Percentiles rank a stretch among this genome's conserved stretches.
Evolutionary conservation across 2,797 vertebrate species (phyloP).

Genomic region (Thripadectes ignobilis): DNA sequence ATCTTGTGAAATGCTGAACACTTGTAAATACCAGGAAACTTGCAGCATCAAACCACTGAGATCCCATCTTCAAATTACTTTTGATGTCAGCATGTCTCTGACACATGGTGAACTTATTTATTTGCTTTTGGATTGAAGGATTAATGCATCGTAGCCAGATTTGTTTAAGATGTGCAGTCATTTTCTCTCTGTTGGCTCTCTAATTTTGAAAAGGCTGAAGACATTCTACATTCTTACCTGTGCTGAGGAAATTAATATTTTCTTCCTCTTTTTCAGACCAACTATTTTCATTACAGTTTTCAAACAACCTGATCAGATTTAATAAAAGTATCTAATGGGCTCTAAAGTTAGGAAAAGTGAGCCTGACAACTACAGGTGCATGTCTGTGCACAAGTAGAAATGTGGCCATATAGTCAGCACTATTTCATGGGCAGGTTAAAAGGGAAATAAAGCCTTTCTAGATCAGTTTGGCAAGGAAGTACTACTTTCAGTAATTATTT

Average conservation of each 20-base stretch:
- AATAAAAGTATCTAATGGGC: neutral
- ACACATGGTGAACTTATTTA: accelerated
- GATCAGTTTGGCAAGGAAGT: neutral
- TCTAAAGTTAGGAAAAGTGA: neutral
- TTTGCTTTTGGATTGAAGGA: neutral
- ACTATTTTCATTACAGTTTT: neutral
- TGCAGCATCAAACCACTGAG: neutral
- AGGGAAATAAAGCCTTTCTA: neutral
- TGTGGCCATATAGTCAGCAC: neutral
- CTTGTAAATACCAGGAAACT: neutral
- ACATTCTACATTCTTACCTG: neutral
- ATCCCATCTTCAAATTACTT: neutral
- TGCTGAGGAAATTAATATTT: neutral
- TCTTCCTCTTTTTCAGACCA: neutral
- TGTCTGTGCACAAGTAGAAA: neutral
- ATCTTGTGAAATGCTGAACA: neutral
- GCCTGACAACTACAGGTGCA: neutral
- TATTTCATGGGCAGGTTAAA: neutral
- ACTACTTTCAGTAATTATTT: neutral
- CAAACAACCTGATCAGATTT: neutral
- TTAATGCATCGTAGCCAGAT: neutral
- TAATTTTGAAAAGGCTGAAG: neutral
- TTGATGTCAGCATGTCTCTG: neutral
- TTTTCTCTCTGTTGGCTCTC: neutral
- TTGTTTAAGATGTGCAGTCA: neutral